phyloP scores from a whole-genome alignment of 2,797 vertebrate species.

The Megalops cyprinoides region DNA sequence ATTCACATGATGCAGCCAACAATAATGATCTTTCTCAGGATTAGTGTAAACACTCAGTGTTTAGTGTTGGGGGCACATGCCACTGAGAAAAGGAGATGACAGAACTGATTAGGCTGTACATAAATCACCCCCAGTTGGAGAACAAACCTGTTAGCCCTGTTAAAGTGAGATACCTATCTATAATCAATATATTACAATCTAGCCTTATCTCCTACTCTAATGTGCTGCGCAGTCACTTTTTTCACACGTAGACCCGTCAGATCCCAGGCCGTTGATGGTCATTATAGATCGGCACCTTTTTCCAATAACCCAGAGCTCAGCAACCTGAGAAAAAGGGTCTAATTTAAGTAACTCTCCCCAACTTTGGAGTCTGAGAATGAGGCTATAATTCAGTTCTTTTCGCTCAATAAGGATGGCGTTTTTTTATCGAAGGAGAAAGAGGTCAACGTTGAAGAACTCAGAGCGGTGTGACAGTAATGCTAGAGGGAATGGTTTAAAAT shows the following conservation, averaged over 20 bases:
- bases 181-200: slow-evolving; percentile 71
- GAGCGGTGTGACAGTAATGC: background rate
- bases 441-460: background rate
- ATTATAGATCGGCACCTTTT: slow-evolving; percentile 61
- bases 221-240: slow-evolving; percentile 63
- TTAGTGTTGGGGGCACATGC: background rate
- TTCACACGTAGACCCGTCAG: slow-evolving; percentile 51
- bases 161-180: slow-evolving; percentile 68
- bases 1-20: background rate
- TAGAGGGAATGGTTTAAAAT: background rate
- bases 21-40: background rate
- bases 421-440: background rate
- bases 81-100: background rate
- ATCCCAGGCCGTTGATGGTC: slow-evolving; percentile 56
- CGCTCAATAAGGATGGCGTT: background rate
- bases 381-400: slow-evolving; percentile 1
- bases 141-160: slow-evolving; percentile 56
- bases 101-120: background rate
- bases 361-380: background rate
- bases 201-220: slow-evolving; percentile 65
- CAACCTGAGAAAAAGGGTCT: slow-evolving; percentile 32
- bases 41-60: background rate
- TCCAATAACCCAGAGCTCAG: slow-evolving; percentile 55
- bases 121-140: slow-evolving; percentile 43
- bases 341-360: slow-evolving; percentile 41